A percentile compares a stretch with the other conserved stretches of the same genome.
Evolutionary conservation across 2,113 vertebrate genomes (phyloP).

Genomic region (Petroica traversi): DNA sequence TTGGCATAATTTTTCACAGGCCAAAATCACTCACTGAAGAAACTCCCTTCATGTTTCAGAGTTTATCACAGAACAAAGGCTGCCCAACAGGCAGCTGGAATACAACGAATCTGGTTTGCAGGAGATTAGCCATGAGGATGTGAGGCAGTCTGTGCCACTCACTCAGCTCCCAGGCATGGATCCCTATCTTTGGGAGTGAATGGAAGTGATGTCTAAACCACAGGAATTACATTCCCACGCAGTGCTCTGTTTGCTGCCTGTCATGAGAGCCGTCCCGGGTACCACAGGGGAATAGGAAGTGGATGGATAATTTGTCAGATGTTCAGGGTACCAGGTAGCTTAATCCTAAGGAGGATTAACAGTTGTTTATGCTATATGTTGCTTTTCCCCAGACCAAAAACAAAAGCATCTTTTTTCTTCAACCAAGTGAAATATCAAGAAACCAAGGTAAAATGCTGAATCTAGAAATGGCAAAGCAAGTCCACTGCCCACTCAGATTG

Average conservation of each 20-base stretch:
- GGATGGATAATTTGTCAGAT: neutral
- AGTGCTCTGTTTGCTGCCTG: neutral
- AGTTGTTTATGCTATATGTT: neutral
- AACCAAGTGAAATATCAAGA: neutral
- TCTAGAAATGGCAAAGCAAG: neutral
- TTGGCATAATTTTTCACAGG: neutral
- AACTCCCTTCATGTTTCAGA: neutral
- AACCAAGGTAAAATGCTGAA: neutral
- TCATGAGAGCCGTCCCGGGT: neutral
- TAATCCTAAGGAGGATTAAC: neutral
- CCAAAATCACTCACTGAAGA: neutral
- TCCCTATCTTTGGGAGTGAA: fast-evolving
- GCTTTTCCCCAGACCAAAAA: neutral
- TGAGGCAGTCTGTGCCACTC: neutral
- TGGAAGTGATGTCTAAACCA: fast-evolving
- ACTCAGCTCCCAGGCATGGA: neutral
- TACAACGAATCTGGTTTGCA: neutral
- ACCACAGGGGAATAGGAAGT: neutral
- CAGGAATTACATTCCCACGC: neutral
- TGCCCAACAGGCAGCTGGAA: neutral
- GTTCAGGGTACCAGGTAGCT: neutral
- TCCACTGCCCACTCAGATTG: neutral
- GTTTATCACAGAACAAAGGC: neutral
- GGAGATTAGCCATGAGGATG: neutral
- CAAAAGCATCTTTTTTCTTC: neutral